phyloP scores from a whole-genome alignment of 2,113 vertebrate genomes.

The Dipodomys ordii region DNA sequence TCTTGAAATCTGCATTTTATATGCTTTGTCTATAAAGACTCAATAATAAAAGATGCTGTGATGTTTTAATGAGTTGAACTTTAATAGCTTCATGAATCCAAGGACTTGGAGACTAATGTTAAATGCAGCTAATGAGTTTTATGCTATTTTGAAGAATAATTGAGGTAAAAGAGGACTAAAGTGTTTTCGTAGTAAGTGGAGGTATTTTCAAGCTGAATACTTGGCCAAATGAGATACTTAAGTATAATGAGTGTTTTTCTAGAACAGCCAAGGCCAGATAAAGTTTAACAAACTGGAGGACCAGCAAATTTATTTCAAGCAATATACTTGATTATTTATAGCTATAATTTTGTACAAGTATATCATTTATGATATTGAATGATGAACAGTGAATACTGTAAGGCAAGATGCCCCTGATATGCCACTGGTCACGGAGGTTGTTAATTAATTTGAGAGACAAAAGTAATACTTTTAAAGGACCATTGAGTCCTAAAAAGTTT shows the following conservation, averaged over 20 bases:
- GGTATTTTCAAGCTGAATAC: background rate
- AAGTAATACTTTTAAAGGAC: conserved; percentile 4
- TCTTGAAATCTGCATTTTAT: background rate
- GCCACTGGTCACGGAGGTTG: background rate
- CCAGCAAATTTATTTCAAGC: background rate
- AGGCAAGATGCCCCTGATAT: background rate
- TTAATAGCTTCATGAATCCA: conserved; percentile 37
- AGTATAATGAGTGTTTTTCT: background rate
- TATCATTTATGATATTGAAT: background rate
- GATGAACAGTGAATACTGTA: background rate
- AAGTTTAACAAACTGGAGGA: conserved; percentile 34
- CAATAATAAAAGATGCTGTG: conserved; percentile 18
- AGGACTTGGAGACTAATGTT: conserved; percentile 16
- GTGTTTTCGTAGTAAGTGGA: background rate
- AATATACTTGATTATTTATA: background rate
- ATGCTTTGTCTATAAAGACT: conserved; percentile 1
- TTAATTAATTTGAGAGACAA: conserved; percentile 43
- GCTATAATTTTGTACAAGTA: background rate
- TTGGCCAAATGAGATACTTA: conserved; percentile 37
- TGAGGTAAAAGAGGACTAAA: conserved; percentile 22
- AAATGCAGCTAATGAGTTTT: conserved; percentile 8
- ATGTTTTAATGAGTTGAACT: background rate
- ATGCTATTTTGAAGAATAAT: background rate
- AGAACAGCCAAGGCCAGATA: conserved; percentile 1
- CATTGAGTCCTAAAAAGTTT: conserved; percentile 44